These are phyloP conservation scores for Drosophila algonquin DNA, from an alignment of 2,888 invertebrate species.

Conservation along the genomic window DNA sequence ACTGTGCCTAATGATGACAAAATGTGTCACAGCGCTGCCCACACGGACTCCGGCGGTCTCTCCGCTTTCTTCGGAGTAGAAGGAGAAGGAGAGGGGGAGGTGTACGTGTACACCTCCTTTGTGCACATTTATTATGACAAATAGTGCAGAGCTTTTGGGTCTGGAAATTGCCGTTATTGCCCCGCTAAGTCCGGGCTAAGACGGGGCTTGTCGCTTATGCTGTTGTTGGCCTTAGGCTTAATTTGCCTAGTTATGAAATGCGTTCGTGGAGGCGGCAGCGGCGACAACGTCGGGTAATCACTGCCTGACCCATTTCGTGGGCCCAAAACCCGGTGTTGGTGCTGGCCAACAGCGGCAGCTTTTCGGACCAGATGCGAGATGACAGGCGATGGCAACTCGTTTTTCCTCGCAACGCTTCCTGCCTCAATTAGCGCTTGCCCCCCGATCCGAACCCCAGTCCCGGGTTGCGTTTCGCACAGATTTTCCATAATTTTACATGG, in stretches of 20 bases:
- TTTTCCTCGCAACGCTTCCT: conserved; percentile 70
- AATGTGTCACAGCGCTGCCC: conserved; percentile 79
- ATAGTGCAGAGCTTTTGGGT: conserved; percentile 71
- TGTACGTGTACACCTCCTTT: conserved; percentile 14
- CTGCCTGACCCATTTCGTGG: conserved; percentile 66
- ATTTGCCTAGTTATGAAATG: conserved; percentile 77
- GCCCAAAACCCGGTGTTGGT: not conserved
- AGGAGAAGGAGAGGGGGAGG: not conserved
- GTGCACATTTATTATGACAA: conserved; percentile 77
- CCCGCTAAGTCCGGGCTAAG: conserved; percentile 55
- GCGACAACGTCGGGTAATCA: conserved; percentile 38
- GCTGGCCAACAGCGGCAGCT: not conserved
- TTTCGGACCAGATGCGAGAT: conserved; percentile 12
- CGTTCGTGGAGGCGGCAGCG: conserved; percentile 66
- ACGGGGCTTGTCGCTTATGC: conserved; percentile 54
- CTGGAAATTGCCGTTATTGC: conserved; percentile 70
- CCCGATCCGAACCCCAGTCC: not conserved
- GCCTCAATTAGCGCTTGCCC: conserved; percentile 66
- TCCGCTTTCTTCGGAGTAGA: conserved; percentile 56
- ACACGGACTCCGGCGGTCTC: conserved; percentile 44
- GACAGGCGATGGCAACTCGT: conserved; percentile 65
- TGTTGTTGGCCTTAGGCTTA: conserved; percentile 68
- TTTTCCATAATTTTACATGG: conserved; percentile 63
- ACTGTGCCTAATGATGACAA: conserved; percentile 81
- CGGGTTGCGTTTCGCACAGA: conserved; percentile 44